Base-by-base conservation (phyloP, 2,888 invertebrate genomes). In the Synanthedon myopaeformis region DNA sequence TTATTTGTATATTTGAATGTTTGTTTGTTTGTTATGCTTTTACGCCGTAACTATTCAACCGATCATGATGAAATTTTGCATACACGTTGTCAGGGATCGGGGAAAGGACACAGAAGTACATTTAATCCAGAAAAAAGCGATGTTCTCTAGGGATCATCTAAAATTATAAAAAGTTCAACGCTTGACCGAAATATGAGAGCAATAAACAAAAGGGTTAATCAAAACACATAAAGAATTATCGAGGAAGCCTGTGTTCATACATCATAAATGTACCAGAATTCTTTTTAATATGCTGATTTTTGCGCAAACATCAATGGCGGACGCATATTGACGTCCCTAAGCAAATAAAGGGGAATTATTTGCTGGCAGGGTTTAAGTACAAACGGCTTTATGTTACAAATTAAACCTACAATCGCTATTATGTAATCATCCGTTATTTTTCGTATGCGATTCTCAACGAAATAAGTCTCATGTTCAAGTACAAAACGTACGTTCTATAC, bases 311-410 rank as follows among this genome's bases (percentile, higher is more conserved):
- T 52, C 55, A 58, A 61, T 61, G 55, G 60, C 58, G 61, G 62
- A 66, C 61, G 64, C 60, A 69, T 75, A 77, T 77, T 74, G 74
- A 74, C 66, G 63, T 61, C 59, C 64, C 66, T 70, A 61, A 61
- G 58, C 64, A 78, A 80, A 79, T 72, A 79, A 62, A 72, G 76
- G 79, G 79, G 62, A 60, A 68, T 61, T 69, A 74, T 76, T 78
- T 76, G 73, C 72, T 53, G 42, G 56, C 51, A 49, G 49, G 49
- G 51, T 53, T 56, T 45, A 56, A 59, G 53, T 57, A 54, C 42
- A 48, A 49, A 53, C 57, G 57, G 61, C 61, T 64, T 62, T 63
- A 58, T 62, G 66, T 65, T 65, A 64, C 63, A 66, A 67, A 68
- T 68, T 70, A 64, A 68, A 69, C 60, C 56, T 49, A 54, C 13